Evolutionary conservation across 2,888 invertebrate species (phyloP).

Genomic region (Troides aeacus): DNA sequence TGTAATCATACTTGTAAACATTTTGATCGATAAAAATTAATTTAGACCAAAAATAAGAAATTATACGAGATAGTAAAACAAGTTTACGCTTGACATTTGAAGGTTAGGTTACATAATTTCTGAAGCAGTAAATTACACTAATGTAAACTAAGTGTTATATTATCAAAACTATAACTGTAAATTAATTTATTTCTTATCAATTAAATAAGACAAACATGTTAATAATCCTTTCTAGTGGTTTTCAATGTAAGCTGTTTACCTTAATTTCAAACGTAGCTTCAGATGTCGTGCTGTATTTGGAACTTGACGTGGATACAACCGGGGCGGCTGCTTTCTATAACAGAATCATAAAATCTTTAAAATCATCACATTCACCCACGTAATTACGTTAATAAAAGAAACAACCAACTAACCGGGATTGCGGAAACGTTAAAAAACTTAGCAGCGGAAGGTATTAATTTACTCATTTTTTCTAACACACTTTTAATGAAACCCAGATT

Average conservation of each 20-base stretch:
- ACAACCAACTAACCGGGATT: conserved; percentile 52
- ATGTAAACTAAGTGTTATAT: conserved; percentile 8
- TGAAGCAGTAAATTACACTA: conserved; percentile 31
- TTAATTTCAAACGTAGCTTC: conserved; percentile 83
- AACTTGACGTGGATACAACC: conserved; percentile 58
- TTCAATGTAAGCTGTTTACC: conserved; percentile 47
- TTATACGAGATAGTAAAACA: conserved; percentile 36
- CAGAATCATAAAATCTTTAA: conserved; percentile 27
- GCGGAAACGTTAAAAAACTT: conserved; percentile 59
- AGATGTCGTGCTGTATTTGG: conserved; percentile 79
- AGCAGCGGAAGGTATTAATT: conserved; percentile 61
- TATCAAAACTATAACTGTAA: background rate
- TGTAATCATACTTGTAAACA: background rate
- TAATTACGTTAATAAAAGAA: conserved; percentile 25
- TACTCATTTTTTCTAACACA: conserved; percentile 64
- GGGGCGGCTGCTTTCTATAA: conserved; percentile 68
- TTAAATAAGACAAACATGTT: background rate
- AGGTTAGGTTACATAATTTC: conserved; percentile 75
- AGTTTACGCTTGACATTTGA: conserved; percentile 62
- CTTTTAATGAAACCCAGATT: conserved; percentile 64
- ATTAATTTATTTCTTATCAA: background rate
- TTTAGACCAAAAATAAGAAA: conserved; percentile 5
- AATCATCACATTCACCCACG: conserved; percentile 4
- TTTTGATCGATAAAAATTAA: background rate
- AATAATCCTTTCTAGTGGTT: background rate